Evolutionary conservation across 2,113 vertebrate species (phyloP).

Genomic region (Mustelus asterias): DNA sequence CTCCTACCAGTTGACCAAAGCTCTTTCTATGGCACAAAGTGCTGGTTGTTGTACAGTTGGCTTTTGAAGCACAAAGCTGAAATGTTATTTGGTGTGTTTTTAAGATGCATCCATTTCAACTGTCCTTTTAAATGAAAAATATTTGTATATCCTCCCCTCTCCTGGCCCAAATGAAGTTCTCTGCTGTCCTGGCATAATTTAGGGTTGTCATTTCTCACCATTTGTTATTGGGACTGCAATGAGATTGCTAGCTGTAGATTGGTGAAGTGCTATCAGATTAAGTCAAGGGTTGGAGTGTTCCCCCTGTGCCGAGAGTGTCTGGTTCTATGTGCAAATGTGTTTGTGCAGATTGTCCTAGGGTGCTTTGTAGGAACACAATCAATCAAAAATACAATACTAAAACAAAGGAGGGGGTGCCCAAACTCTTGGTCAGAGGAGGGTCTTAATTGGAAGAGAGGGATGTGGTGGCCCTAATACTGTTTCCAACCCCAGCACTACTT

Average conservation of each 20-base stretch:
- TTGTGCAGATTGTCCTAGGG: neutral
- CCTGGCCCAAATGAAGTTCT: neutral
- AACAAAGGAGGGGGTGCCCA: neutral
- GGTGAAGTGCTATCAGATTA: neutral
- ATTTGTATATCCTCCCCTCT: neutral
- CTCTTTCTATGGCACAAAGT: conserved; percentile 31
- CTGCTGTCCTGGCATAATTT: neutral
- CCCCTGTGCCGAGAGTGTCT: neutral
- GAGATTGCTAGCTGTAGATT: neutral
- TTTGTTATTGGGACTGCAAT: neutral
- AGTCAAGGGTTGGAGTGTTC: neutral
- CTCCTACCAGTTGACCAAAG: neutral
- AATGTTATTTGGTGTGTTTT: neutral
- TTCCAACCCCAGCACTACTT: neutral
- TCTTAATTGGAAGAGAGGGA: neutral
- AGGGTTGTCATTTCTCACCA: neutral
- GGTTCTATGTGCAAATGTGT: neutral
- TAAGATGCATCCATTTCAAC: neutral
- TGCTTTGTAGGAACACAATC: neutral
- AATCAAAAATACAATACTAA: neutral
- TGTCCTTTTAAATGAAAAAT: neutral
- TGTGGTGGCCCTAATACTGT: neutral
- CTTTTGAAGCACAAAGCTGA: neutral
- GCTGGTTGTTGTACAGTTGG: conserved; percentile 4
- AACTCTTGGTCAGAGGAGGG: neutral